A percentile compares a stretch with the other conserved stretches of the same genome.
Evolutionary conservation across 2,113 vertebrate genomes (phyloP).

Genomic region (Xyliphius kryptos): DNA sequence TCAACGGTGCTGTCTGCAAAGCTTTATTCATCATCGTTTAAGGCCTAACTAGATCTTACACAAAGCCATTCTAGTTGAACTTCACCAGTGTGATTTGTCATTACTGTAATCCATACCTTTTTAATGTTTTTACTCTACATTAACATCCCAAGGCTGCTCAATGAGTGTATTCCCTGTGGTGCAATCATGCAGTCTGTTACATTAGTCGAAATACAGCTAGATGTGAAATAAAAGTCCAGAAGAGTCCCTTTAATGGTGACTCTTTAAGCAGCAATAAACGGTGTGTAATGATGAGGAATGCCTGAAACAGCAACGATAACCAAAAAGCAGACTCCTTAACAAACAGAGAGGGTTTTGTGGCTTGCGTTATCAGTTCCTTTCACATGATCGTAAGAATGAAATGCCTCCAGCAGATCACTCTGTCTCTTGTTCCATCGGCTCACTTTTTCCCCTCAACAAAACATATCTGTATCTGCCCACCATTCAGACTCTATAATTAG

Average conservation of each 20-base stretch:
- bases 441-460: slow-evolving; percentile 49
- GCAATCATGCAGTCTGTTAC: neutral
- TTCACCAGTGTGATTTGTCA: too few relatives aligned
- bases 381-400: slow-evolving; percentile 19
- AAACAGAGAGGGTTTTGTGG: slow-evolving; percentile 18
- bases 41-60: too few relatives aligned
- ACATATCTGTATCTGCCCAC: slow-evolving; percentile 43
- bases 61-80: too few relatives aligned
- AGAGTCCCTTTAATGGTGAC: too few relatives aligned
- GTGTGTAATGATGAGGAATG: too few relatives aligned
- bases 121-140: too few relatives aligned
- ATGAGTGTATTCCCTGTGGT: neutral
- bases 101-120: too few relatives aligned
- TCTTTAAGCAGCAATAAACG: too few relatives aligned
- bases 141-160: too few relatives aligned
- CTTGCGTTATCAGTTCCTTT: neutral
- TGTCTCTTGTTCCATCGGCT: slow-evolving; percentile 20
- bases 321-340: neutral
- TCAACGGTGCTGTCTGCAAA: too few relatives aligned
- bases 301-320: neutral
- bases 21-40: too few relatives aligned
- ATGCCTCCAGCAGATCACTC: slow-evolving; percentile 5
- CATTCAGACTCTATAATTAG: slow-evolving; percentile 48
- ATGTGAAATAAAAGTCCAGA: slow-evolving; percentile 8
- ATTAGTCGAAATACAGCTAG: neutral